Evolutionary conservation across 2,888 invertebrate species (phyloP).

Genomic region (Aleiodes leptofemur): DNA sequence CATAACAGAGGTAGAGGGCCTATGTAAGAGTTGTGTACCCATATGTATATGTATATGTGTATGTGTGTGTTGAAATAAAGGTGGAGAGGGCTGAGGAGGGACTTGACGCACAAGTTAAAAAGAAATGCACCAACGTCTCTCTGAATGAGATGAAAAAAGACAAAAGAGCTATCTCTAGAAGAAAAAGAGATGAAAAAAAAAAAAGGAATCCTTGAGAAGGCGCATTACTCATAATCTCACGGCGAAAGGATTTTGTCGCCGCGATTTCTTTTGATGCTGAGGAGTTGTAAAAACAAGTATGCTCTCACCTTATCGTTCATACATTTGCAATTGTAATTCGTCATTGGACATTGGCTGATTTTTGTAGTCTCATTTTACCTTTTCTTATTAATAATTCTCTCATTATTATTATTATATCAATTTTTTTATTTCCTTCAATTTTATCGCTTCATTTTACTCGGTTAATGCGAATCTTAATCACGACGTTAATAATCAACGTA

Average conservation of each 20-base stretch:
- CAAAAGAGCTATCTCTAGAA: constrained; percentile 33
- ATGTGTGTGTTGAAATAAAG: no score
- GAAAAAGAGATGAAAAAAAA: constrained; percentile 26
- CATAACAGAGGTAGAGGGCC: constrained; percentile 26
- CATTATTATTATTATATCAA: neutral
- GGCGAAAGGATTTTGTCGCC: constrained; percentile 46
- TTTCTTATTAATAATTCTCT: neutral
- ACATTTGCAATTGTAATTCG: constrained; percentile 60
- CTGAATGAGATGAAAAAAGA: neutral
- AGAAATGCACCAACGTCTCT: constrained; percentile 19
- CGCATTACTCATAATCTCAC: constrained; percentile 65
- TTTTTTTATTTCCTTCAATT: constrained; percentile 6
- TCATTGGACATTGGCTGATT: constrained; percentile 13
- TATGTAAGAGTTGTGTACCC: neutral
- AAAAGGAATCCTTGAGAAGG: constrained; percentile 47
- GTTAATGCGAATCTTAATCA: constrained; percentile 32
- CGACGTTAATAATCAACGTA: constrained; percentile 25
- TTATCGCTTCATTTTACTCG: constrained; percentile 35
- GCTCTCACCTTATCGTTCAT: constrained; percentile 49
- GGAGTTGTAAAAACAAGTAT: constrained; percentile 22
- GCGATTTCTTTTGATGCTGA: constrained; percentile 28
- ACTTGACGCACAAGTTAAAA: neutral
- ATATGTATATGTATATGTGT: no score
- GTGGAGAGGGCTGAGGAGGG: constrained; percentile 1
- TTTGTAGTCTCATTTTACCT: constrained; percentile 21